phyloP scores from a whole-genome alignment of 2,888 invertebrate species.

The Melieria picta region DNA sequence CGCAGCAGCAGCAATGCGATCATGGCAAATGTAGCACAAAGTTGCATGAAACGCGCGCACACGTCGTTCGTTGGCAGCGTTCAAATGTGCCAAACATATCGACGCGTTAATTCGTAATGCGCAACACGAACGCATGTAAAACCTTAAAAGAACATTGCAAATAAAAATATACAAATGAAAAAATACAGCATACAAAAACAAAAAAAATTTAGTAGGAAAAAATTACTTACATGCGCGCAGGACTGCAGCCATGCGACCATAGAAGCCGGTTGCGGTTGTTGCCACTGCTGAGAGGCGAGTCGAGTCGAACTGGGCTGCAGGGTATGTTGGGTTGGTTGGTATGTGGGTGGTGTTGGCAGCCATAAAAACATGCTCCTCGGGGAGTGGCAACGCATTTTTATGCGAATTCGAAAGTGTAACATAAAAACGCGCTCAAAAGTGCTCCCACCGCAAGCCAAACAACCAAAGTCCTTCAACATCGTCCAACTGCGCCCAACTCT shows the following conservation, averaged over 20 bases:
- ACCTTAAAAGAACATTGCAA: too few species aligned
- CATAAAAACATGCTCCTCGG: background rate
- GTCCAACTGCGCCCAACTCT: background rate
- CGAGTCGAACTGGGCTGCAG: background rate
- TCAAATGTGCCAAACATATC: too few species aligned
- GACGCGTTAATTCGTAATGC: too few species aligned
- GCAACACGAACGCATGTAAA: too few species aligned
- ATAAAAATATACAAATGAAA: background rate
- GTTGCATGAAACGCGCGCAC: too few species aligned
- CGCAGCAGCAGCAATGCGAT: too few species aligned
- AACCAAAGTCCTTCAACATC: background rate
- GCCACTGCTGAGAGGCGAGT: background rate
- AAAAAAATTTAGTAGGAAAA: background rate
- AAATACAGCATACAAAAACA: background rate
- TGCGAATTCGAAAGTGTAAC: conserved; percentile 16
- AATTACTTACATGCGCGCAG: background rate
- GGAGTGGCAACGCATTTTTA: conserved; percentile 2
- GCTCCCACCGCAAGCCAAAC: background rate
- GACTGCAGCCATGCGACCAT: background rate
- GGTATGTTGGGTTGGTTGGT: background rate
- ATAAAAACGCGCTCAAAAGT: conserved; percentile 1
- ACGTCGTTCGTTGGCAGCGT: too few species aligned
- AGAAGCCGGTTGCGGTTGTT: background rate
- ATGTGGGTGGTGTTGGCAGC: background rate
- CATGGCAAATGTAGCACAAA: too few species aligned